These are phyloP conservation scores for Enteromius mattozi DNA, from an alignment of 2,797 vertebrate species.

Conservation along the genomic window DNA sequence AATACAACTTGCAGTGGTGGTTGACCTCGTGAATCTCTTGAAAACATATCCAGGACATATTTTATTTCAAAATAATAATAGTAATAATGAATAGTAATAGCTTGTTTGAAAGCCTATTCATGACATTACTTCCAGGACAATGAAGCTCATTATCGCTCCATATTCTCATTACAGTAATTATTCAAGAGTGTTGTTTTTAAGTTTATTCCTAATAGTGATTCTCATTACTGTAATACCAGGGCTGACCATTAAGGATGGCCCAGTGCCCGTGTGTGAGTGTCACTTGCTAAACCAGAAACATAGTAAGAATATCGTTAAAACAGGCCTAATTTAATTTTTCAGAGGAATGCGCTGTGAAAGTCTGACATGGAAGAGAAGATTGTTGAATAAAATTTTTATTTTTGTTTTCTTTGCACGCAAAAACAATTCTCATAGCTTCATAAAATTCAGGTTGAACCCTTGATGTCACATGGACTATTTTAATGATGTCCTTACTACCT, in stretches of 20 bases:
- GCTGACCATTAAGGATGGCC: background rate
- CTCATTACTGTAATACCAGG: background rate
- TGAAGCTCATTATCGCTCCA: background rate
- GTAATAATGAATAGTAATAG: background rate
- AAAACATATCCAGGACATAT: background rate
- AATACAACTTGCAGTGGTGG: background rate
- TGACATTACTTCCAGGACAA: background rate
- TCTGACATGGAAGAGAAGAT: too few species aligned
- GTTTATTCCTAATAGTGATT: conserved; percentile 1
- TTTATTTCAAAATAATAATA: background rate
- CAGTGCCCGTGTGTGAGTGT: background rate
- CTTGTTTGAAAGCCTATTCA: background rate
- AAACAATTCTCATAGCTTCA: too few species aligned
- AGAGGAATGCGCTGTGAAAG: background rate
- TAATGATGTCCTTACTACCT: background rate
- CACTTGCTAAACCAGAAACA: background rate
- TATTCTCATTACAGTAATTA: background rate
- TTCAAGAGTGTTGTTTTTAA: background rate
- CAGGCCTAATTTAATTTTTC: background rate
- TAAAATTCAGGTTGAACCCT: background rate
- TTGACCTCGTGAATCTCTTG: background rate
- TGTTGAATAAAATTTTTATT: background rate
- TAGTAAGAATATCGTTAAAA: background rate
- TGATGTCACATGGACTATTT: background rate
- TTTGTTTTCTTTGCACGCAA: background rate